These are phyloP conservation scores for Falco rusticolus DNA, from an alignment of 2,797 vertebrate species.

Conservation along the genomic window DNA sequence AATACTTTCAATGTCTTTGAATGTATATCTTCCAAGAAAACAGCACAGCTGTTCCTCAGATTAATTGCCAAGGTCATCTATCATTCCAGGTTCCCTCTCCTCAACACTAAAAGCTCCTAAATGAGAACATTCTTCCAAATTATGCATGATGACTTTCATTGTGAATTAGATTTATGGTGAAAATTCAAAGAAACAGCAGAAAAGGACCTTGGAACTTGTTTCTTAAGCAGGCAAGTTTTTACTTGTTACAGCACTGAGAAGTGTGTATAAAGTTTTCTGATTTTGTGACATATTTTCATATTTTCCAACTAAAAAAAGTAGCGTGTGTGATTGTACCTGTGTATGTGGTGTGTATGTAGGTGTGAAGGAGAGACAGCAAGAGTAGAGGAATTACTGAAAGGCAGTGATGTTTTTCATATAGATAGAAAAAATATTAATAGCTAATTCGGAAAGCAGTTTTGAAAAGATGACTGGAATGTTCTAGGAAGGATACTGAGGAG, in stretches of 20 bases:
- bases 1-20: neutral
- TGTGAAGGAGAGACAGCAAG: neutral
- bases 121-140: neutral
- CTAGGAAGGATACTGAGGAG: neutral
- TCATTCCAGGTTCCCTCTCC: neutral
- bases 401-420: neutral
- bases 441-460: neutral
- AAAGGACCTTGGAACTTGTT: neutral
- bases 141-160: neutral
- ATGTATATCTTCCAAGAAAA: neutral
- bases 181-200: neutral
- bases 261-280: neutral
- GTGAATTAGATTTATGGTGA: neutral
- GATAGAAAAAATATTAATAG: neutral
- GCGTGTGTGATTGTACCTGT: neutral
- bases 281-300: neutral
- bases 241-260: neutral
- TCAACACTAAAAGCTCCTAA: neutral
- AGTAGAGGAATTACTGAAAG: neutral
- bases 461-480: neutral
- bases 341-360: neutral
- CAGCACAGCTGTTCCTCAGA: neutral
- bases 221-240: neutral
- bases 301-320: neutral
- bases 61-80: neutral